Base-by-base conservation (phyloP, 1,140 invertebrate species). In the Lithobius niger region DNA sequence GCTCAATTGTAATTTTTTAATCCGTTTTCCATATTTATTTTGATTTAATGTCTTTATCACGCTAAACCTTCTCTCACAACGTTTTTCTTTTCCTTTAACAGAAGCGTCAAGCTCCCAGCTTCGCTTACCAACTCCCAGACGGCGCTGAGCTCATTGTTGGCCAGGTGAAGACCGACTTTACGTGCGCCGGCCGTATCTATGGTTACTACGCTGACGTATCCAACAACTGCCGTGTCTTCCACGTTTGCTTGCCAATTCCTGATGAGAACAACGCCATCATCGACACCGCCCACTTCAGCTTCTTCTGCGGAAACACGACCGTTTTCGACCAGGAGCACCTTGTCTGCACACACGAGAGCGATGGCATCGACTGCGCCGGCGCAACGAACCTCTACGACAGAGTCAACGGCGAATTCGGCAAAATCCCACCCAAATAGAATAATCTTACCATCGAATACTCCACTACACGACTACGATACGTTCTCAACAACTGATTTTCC, bases 141-240 rank as follows among this genome's bases (percentile, higher is more conserved):
- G 64, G 64, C 10, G 60, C 56, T 26, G 64, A 66, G n/a, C 54
- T 63, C 1, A 44, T 65, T 13, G 56, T 65, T 1, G 61, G 60
- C 15, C 52, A 43, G 10, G 43, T 53, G 44, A 28, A 50, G 27
- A 42, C 25, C 57, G 81, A 77, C 2, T 88, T 86, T 67, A 82
- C 80, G 40, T 89, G 86, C 61, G 78, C 82, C 54, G 79, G 81
- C 43, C 77, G 81, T 59, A 77, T 76, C 2, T 88, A 88, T 63
- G 87, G 87, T 10, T 89, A 87, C 65, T 88, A 88, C 65, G 86
- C 86, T 21, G 87, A 91, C 62, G 77, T 86, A 6, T 84, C 86
- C 62, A 91, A 89, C 64, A 85, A 86, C 2, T 90, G 87, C 64
- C 84, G 89, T 66, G 71, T 90, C 57, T 91, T 91, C 71, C 87